A percentile compares a stretch with the other conserved stretches of the same genome.
Evolutionary conservation across 2,888 invertebrate species (phyloP).

Genomic region (Cryptus armator): DNA sequence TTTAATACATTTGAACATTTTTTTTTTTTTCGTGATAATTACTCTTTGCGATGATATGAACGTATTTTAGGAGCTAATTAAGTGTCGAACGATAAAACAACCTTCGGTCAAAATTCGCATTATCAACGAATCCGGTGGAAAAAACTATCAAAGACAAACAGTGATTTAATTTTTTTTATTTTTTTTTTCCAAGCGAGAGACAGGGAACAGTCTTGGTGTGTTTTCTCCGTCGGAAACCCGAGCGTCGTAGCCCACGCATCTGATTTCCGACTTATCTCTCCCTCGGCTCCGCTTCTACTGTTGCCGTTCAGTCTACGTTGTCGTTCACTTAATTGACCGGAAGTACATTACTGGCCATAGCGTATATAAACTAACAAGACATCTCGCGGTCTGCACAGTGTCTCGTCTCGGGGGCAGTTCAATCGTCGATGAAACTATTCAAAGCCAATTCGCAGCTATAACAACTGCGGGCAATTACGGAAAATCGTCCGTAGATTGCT

Average conservation of each 20-base stretch:
- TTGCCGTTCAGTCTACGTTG: slow-evolving; percentile 54
- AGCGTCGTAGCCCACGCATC: slow-evolving; percentile 57
- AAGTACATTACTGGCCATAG: slow-evolving; percentile 63
- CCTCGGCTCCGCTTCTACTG: slow-evolving; percentile 55
- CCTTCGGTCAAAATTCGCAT: slow-evolving; percentile 15
- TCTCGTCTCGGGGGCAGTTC: slow-evolving; percentile 36
- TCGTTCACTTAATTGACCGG: slow-evolving; percentile 72
- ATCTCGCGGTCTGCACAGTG: slow-evolving; percentile 50
- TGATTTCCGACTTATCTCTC: slow-evolving; percentile 69
- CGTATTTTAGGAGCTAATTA: not conserved
- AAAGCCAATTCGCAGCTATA: slow-evolving; percentile 45
- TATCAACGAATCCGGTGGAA: slow-evolving; percentile 6
- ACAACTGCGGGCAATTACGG: slow-evolving; percentile 43
- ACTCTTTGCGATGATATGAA: not conserved
- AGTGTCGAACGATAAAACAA: not conserved
- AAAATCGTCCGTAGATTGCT: slow-evolving; percentile 47
- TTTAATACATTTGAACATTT: slow-evolving; percentile 2
- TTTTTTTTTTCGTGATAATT: not conserved
- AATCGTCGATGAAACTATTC: slow-evolving; percentile 57
- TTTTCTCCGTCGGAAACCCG: slow-evolving; percentile 70
- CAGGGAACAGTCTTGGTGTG: slow-evolving; percentile 29
- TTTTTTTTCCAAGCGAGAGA: slow-evolving; percentile 12
- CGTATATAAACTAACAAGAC: slow-evolving; percentile 59
- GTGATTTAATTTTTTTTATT: not conserved
- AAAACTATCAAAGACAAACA: not conserved